Conservation (phyloP, 2,797 vertebrate genomes). For the Rhynchonycteris naso region DNA sequence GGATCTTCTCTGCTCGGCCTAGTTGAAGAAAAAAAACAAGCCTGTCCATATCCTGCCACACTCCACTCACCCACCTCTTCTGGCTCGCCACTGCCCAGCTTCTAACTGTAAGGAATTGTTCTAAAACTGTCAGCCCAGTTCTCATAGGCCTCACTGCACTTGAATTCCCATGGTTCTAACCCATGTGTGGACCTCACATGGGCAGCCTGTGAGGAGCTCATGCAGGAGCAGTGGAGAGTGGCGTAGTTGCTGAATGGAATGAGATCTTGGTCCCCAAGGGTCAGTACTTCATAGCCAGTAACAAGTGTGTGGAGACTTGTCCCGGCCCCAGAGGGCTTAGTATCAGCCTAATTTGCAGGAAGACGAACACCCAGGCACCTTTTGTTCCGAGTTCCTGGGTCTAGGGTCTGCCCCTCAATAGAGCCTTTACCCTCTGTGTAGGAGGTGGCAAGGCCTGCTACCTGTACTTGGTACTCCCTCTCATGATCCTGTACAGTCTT, state of each 20-base stretch:
- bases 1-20: not conserved
- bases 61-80: not conserved
- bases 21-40: not conserved
- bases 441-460: not conserved
- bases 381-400: not conserved
- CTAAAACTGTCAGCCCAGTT: not conserved
- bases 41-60: not conserved
- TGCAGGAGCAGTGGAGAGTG: not conserved
- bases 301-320: not conserved
- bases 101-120: not conserved
- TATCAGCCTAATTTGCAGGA: not conserved
- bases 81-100: not conserved
- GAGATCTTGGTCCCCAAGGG: not conserved
- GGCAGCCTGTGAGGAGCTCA: not conserved
- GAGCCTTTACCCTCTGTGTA: not conserved
- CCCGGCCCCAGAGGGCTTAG: not conserved
- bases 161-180: not conserved
- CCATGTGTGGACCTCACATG: fast-evolving
- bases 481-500: not conserved
- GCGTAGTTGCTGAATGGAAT: not conserved
- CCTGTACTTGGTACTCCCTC: too few species aligned
- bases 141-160: not conserved
- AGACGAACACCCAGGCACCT: not conserved
- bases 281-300: not conserved
- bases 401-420: not conserved